phyloP scores from a whole-genome alignment of 2,113 vertebrate species.

The Oncorhynchus clarkii region DNA sequence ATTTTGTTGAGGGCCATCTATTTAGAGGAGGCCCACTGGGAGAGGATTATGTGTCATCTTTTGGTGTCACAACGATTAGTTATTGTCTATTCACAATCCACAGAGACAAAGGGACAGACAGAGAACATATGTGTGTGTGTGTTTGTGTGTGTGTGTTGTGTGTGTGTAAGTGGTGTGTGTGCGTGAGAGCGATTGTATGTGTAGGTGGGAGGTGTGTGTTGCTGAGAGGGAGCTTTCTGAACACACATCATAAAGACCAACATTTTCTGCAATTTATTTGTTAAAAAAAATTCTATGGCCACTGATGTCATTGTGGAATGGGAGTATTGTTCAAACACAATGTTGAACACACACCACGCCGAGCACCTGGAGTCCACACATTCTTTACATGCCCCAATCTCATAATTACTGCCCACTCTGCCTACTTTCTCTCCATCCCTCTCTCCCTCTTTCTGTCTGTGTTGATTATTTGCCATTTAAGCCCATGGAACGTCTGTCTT shows the following conservation, averaged over 20 bases:
- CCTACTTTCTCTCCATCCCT: not conserved
- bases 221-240: slow-evolving; percentile 4
- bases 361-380: slow-evolving; percentile 36
- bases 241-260: slow-evolving; percentile 16
- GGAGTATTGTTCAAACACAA: slow-evolving; percentile 31
- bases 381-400: slow-evolving; percentile 42
- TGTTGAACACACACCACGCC: slow-evolving; percentile 21
- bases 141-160: too few species aligned
- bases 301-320: slow-evolving; percentile 50
- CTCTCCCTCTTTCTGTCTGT: not conserved
- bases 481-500: not conserved
- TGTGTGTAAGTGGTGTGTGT: not conserved
- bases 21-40: slow-evolving; percentile 3
- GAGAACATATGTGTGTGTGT: too few species aligned
- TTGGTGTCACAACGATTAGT: too few species aligned
- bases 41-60: not conserved
- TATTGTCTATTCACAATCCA: too few species aligned
- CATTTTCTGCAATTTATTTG: slow-evolving; percentile 44
- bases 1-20: too few species aligned
- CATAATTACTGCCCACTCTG: slow-evolving; percentile 6
- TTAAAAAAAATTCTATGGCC: not conserved
- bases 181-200: not conserved
- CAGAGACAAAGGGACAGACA: too few species aligned
- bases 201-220: not conserved
- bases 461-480: not conserved